A percentile compares a stretch with the other conserved stretches of the same genome.
These are phyloP conservation scores for Ariolimax columbianus DNA, from an alignment of 2,888 invertebrate genomes.

Conservation along the genomic window DNA sequence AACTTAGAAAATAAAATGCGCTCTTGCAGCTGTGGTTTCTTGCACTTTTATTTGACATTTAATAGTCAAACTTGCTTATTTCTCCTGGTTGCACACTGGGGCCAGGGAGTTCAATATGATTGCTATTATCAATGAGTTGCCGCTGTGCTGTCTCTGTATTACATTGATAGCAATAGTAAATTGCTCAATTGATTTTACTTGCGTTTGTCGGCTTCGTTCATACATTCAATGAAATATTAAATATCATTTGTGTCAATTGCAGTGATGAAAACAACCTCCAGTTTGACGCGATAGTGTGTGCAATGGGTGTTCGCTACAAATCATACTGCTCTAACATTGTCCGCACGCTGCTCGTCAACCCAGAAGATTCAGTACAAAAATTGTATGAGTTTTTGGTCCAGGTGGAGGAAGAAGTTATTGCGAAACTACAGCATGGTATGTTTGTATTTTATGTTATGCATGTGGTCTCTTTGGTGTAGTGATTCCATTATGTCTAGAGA, in stretches of 20 bases:
- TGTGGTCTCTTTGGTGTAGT: too few species aligned
- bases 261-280: slow-evolving; percentile 96
- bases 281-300: slow-evolving; percentile 97
- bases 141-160: too few species aligned
- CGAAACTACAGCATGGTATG: slow-evolving; percentile 85
- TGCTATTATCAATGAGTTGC: too few species aligned
- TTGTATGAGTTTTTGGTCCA: slow-evolving; percentile 93
- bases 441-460: background rate
- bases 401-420: slow-evolving; percentile 93
- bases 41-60: too few species aligned
- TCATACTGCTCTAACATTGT: slow-evolving; percentile 99
- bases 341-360: slow-evolving; percentile 96
- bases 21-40: too few species aligned
- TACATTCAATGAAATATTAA: background rate
- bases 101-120: too few species aligned
- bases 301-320: slow-evolving; percentile 95
- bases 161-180: too few species aligned
- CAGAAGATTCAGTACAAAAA: slow-evolving; percentile 85
- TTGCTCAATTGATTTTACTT: background rate
- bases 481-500: too few species aligned
- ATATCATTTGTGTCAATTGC: slow-evolving; percentile 14
- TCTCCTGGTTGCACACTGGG: too few species aligned
- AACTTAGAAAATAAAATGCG: too few species aligned
- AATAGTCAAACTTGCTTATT: too few species aligned
- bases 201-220: background rate